Evolutionary conservation across 2,888 invertebrate species (phyloP).

Genomic region (Pammene fasciana): DNA sequence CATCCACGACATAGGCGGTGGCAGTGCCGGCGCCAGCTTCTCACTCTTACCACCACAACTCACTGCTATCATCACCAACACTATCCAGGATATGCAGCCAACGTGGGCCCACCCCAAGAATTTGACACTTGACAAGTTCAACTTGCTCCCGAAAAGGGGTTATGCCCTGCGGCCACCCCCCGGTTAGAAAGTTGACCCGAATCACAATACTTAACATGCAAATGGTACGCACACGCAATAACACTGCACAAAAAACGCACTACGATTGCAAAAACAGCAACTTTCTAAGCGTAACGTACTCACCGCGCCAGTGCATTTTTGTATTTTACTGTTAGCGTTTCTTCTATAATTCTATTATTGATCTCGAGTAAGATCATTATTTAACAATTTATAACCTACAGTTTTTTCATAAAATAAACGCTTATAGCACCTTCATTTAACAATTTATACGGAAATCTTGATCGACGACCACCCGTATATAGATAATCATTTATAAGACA

Average conservation of each 20-base stretch:
- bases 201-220: conserved; percentile 45
- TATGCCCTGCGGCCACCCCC: conserved; percentile 62
- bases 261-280: conserved; percentile 70
- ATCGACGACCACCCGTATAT: conserved; percentile 77
- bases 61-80: conserved; percentile 2
- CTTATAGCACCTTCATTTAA: conserved; percentile 83
- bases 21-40: conserved; percentile 68
- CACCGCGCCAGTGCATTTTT: conserved; percentile 98
- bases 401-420: conserved; percentile 82
- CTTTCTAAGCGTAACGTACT: conserved; percentile 85
- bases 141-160: conserved; percentile 71
- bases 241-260: conserved; percentile 55
- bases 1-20: conserved; percentile 73
- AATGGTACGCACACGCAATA: conserved; percentile 47
- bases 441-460: conserved; percentile 76
- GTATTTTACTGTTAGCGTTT: conserved; percentile 97
- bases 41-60: conserved; percentile 48
- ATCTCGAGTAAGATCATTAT: conserved; percentile 98
- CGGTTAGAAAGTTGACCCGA: conserved; percentile 50
- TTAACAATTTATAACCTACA: conserved; percentile 82
- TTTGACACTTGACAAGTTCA: conserved; percentile 80
- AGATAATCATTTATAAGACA: conserved; percentile 74
- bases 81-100: conserved; percentile 56
- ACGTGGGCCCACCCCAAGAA: conserved; percentile 81
- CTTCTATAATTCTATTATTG: conserved; percentile 99